Evolutionary conservation across 37 sponge, comb jelly and placozoan species (phyloP), one percentile per base, ranked within the genome.

Genomic region (Ephydatia muelleri): DNA sequence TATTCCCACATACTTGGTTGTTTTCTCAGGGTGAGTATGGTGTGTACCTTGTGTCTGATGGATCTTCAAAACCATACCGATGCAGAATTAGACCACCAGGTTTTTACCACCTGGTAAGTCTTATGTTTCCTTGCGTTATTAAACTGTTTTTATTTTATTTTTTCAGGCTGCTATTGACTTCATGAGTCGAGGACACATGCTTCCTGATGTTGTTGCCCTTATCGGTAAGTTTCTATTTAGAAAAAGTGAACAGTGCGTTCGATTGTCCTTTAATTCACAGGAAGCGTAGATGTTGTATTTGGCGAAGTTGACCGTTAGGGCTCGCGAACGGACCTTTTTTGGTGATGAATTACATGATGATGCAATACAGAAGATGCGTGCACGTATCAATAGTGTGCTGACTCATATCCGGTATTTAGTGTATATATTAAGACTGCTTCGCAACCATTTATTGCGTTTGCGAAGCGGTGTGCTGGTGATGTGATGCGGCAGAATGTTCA

Each of bases 11-110:
- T n/a, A n/a, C n/a, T n/a, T n/a, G n/a, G n/a, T 43, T 43, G 6
- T 43, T 43, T 43, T 43, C 6, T 43, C 3, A 57, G 85, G 89
- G 89, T 22, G 89, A 85, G 81, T 85, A 78, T 86, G 89, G 81
- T 23, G 89, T 84, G 34, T 89, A 78, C 39, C 74, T 89, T 35
- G 89, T 89, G 25, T 65, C 73, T 22, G 89, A 89, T 49, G 89
- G 89, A 32, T 65, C 73, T 39, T 86, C 71, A 29, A 76, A 77
- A 30, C 84, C 84, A 26, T 89, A 89, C 89, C 73, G 77, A 16
- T 84, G 84, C 72, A 83, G 77, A 65, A 88, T 88, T 69, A 31
- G 80, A 27, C 79, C 89, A n/a, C 84, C 84, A n/a, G 89, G 89
- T n/a, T 89, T 89, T 67, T 37, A 39, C 80, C 89, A 89, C 73